Base-by-base conservation (phyloP, 2,888 invertebrate genomes). In the Euzetes globulus region DNA sequence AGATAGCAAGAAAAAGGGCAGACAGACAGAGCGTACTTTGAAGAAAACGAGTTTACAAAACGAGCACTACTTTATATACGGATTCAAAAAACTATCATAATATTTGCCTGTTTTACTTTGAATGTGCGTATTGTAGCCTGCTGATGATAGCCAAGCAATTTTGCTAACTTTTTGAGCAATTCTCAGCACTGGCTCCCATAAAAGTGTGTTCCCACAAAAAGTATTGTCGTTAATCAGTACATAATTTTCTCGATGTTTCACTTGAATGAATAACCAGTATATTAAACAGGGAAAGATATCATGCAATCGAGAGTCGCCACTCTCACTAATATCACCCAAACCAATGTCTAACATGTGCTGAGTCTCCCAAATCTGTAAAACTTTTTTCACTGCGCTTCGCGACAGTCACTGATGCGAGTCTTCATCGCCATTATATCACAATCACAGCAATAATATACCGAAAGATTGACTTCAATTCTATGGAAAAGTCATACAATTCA, bases 181-280 rank as follows among this genome's bases (percentile, higher is more conserved):
- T 58, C 22, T 58, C 25, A 13, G 3, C 27, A 27, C n/a, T 17
- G 11, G 15, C 33, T n/a, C 15, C 13, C 17, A n/a, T n/a, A n/a
- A 27, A 1, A 25, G n/a, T 22, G 17, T 60, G 60, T 60, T 68
- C 68, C 68, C 68, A 68, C 68, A 68, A 68, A n/a, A 63, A 68
- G 37, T 68, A 68, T 68, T 68, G 68, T 68, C 68, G 22, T 22
- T 68, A 68, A 68, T 68, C 68, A 22, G 68, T 68, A 68, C 68
- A 68, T 68, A 68, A 68, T 68, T 68, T 68, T 68, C 33, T 68
- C 68, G 22, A 68, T 68, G 68, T 68, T 68, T 68, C 68, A 45
- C 68, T 41, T 68, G 19, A 68, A 68, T 68, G 68, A 41, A 68
- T 68, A 9, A 45, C n/a, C 41, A 68, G n/a, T 68, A 68, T 68